Conservation (phyloP, 2,888 invertebrate genomes). For the Drosophila rubida region DNA sequence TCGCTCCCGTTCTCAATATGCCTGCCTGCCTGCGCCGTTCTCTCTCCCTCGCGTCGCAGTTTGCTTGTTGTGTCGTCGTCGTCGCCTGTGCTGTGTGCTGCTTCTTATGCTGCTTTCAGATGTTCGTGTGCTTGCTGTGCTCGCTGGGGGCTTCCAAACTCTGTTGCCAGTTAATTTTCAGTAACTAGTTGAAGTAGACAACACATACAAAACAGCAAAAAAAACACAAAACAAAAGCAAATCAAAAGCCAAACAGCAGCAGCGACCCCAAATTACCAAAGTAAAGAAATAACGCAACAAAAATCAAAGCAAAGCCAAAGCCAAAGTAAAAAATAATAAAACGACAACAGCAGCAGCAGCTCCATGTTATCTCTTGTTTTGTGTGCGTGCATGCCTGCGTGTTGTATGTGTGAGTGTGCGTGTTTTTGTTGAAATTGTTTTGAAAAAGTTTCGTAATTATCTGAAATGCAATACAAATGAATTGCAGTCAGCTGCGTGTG, state of each 20-base stretch:
- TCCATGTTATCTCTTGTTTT: constrained; percentile 30
- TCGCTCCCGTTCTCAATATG: constrained; percentile 34
- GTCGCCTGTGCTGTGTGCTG: constrained; percentile 30
- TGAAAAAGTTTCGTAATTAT: constrained; percentile 60
- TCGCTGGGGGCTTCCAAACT: constrained; percentile 59
- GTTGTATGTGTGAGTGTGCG: constrained; percentile 25
- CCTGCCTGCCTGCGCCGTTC: constrained; percentile 19
- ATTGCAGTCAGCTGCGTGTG: constrained; percentile 52
- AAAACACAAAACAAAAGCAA: constrained; percentile 27
- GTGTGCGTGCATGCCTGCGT: not conserved
- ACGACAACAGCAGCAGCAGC: constrained; percentile 32
- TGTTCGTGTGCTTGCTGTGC: constrained; percentile 62
- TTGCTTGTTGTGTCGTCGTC: constrained; percentile 29
- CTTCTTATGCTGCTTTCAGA: constrained; percentile 66
- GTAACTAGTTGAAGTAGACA: constrained; percentile 80
- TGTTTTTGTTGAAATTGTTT: constrained; percentile 56
- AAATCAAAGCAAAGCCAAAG: constrained; percentile 36
- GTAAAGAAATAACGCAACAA: constrained; percentile 41
- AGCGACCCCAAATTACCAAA: constrained; percentile 31
- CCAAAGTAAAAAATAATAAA: constrained; percentile 15
- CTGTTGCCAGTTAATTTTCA: constrained; percentile 78
- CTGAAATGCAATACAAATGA: constrained; percentile 49
- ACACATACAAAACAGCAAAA: constrained; percentile 50
- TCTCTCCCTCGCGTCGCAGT: constrained; percentile 15
- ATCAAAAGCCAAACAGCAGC: constrained; percentile 37